phyloP scores from a whole-genome alignment of 2,113 vertebrate genomes.

The Proteles cristata region DNA sequence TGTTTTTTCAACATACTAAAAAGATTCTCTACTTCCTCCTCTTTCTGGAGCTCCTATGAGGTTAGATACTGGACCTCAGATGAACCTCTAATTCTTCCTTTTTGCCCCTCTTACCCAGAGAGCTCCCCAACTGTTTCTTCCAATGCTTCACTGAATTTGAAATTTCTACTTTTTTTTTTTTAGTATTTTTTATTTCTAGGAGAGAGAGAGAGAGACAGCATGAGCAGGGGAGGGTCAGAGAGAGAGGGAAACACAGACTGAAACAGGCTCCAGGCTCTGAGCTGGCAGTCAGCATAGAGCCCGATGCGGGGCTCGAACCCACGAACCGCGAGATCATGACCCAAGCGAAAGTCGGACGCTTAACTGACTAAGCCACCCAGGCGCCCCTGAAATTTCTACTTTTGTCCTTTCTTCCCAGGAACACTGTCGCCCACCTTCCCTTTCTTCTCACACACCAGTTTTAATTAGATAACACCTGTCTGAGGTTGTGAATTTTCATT shows the following conservation, averaged over 20 bases:
- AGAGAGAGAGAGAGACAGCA: too few species aligned
- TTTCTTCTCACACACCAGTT: background rate
- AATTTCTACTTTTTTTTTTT: background rate
- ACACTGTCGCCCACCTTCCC: background rate
- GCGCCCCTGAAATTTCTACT: background rate
- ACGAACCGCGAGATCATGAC: too few species aligned
- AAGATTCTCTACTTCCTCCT: background rate
- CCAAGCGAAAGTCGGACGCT: too few species aligned
- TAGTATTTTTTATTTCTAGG: too few species aligned
- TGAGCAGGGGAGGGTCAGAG: too few species aligned
- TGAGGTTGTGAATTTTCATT: background rate
- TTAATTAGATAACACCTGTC: background rate
- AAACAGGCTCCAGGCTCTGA: too few species aligned
- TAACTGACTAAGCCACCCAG: too few species aligned
- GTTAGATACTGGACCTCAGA: background rate
- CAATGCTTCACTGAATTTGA: background rate
- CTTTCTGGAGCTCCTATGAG: background rate
- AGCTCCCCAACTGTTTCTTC: background rate
- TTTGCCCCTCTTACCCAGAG: background rate
- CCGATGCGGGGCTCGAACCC: too few species aligned
- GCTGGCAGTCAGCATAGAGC: too few species aligned
- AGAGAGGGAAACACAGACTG: too few species aligned
- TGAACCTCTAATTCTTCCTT: conserved; percentile 5
- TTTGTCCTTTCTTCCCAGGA: background rate
- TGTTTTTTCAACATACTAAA: conserved; percentile 10